Evolutionary conservation across 2,888 invertebrate species (phyloP), one percentile per base, ranked within the genome.

Genomic region (Lepidochrysops patricia): DNA sequence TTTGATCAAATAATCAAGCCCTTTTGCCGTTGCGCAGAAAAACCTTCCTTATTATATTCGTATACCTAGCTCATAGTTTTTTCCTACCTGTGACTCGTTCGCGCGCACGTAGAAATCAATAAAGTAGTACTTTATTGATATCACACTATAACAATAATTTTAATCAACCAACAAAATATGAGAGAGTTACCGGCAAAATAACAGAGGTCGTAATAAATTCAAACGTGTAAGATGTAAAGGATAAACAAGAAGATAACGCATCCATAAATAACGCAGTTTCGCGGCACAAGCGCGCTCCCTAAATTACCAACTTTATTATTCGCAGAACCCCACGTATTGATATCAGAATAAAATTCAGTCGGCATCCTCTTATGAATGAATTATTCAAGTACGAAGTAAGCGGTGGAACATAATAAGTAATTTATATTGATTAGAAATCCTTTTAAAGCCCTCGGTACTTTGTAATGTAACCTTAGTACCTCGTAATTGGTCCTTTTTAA

Each of bases 341-440:
- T 49, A 49, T 49, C 23, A 25, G 25, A 49, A 49, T 49, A 49
- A 49, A 49, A 25, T 49, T 49, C 49, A 49, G 23, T 49, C 25
- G 4, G 49, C 25, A 25, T 49, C n/a, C 49, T 49, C 23, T n/a
- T 49, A 25, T n/a, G 49, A 25, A 25, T 49, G 49, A 49, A 49
- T 49, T 49, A 49, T 49, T 49, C 49, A 49, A 15, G n/a, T 0
- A 25, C 6, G 49, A 23, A 23, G 49, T 49, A 49, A 25, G 49
- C 25, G 49, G 15, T 15, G n/a, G 37, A 37, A 37, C 7, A 37
- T 37, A 37, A 37, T 37, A 37, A 37, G 37, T 15, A 37, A 37
- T 37, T 13, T 15, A 15, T 37, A 37, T 37, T 15, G 15, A 37
- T 15, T 37, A 37, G 15, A 19, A 37, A 37, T 37, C 15, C 37